Evolutionary conservation across 2,797 vertebrate species (phyloP).

Genomic region (Ibycter americanus): DNA sequence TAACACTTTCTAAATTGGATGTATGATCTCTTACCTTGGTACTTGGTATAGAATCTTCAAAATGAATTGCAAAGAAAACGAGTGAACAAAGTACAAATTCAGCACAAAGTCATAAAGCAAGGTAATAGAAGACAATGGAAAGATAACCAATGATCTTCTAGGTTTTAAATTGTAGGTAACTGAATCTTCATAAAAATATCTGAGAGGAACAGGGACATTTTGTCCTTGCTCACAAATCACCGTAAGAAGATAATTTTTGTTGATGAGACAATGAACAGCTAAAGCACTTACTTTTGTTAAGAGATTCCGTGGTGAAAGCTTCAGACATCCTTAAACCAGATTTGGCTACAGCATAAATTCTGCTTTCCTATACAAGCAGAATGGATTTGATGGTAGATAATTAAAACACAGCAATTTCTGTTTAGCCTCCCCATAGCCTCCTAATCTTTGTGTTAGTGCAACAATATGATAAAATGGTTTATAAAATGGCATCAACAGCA

Average conservation of each 20-base stretch:
- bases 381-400: background rate
- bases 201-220: background rate
- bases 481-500: background rate
- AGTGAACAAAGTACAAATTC: background rate
- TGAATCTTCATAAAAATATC: background rate
- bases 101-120: background rate
- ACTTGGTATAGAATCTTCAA: background rate
- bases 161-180: background rate
- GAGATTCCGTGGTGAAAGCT: slow-evolving; percentile 82
- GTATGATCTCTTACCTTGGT: background rate
- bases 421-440: background rate
- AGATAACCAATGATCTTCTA: background rate
- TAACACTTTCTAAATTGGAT: background rate
- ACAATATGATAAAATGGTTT: background rate
- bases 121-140: background rate
- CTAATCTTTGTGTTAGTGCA: background rate
- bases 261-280: background rate
- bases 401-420: slow-evolving; percentile 9
- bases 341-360: slow-evolving; percentile 97
- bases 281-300: slow-evolving; percentile 85
- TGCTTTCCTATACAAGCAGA: slow-evolving; percentile 87
- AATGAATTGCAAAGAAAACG: slow-evolving; percentile 16
- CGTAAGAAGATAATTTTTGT: background rate
- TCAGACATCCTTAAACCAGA: slow-evolving; percentile 95
- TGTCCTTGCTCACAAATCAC: background rate